Evolutionary conservation across 2,888 invertebrate species (phyloP).

Genomic region (Harmothoe impar): DNA sequence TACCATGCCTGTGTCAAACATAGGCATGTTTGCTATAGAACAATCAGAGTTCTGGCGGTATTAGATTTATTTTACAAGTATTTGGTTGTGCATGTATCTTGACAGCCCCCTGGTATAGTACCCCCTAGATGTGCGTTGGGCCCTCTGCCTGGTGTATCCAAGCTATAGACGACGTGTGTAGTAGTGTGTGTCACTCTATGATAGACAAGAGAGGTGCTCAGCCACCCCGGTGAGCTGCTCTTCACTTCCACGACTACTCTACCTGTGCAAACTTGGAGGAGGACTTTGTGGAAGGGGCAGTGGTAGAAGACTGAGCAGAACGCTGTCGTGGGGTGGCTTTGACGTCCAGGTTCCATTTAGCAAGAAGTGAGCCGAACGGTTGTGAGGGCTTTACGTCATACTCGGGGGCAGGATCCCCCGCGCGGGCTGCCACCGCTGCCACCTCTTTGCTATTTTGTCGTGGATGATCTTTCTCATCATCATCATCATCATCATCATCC

Average conservation of each 20-base stretch:
- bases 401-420: slow-evolving; percentile 38
- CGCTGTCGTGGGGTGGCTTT: not conserved
- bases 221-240: not conserved
- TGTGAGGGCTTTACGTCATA: slow-evolving; percentile 45
- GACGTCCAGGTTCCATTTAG: slow-evolving; percentile 27
- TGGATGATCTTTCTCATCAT: slow-evolving; percentile 11
- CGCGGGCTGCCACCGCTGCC: slow-evolving; percentile 17
- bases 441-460: not conserved
- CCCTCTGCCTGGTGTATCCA: not conserved
- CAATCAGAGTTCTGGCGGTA: too few relatives aligned
- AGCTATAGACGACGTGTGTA: not conserved
- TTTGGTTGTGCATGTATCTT: too few relatives aligned
- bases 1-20: too few relatives aligned
- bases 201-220: not conserved
- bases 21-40: too few relatives aligned
- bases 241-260: not conserved
- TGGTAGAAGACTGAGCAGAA: too few relatives aligned
- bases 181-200: not conserved
- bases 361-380: slow-evolving; percentile 57
- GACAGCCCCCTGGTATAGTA: too few relatives aligned
- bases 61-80: too few relatives aligned
- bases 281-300: not conserved
- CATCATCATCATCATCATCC: not conserved
- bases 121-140: too few relatives aligned
- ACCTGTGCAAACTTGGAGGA: slow-evolving; percentile 54